phyloP scores from a whole-genome alignment of 2,888 invertebrate genomes.

The Heliothis peltigera region DNA sequence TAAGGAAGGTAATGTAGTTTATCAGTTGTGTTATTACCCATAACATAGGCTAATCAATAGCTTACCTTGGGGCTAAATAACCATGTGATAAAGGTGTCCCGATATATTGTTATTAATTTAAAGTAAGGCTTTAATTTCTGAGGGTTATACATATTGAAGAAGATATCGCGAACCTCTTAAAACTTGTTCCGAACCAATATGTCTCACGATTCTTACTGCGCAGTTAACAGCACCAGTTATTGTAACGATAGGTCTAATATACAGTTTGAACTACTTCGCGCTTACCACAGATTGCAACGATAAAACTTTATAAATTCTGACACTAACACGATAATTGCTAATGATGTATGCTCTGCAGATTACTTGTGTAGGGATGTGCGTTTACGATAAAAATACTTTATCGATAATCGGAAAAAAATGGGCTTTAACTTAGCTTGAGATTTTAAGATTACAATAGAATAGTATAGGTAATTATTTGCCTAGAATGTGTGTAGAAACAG shows the following conservation, averaged over 20 bases:
- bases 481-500: too few species aligned
- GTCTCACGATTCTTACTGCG: constrained; percentile 64
- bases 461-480: too few species aligned
- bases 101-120: too few species aligned
- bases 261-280: constrained; percentile 47
- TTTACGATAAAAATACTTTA: constrained; percentile 11
- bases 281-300: constrained; percentile 40
- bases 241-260: constrained; percentile 47
- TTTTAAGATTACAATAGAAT: too few species aligned
- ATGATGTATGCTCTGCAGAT: neutral
- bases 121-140: too few species aligned
- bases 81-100: too few species aligned
- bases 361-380: neutral
- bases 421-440: too few species aligned
- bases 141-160: neutral
- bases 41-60: too few species aligned
- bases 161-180: neutral
- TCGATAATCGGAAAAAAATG: too few species aligned
- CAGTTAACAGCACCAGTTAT: constrained; percentile 54
- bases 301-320: constrained; percentile 44
- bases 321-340: constrained; percentile 41
- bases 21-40: too few species aligned
- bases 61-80: too few species aligned
- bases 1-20: too few species aligned
- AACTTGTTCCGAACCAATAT: constrained; percentile 56